Percentiles rank a stretch among this genome's conserved stretches.
Evolutionary conservation across 2,113 vertebrate species (phyloP).

Genomic region (Seriola dumerili): DNA sequence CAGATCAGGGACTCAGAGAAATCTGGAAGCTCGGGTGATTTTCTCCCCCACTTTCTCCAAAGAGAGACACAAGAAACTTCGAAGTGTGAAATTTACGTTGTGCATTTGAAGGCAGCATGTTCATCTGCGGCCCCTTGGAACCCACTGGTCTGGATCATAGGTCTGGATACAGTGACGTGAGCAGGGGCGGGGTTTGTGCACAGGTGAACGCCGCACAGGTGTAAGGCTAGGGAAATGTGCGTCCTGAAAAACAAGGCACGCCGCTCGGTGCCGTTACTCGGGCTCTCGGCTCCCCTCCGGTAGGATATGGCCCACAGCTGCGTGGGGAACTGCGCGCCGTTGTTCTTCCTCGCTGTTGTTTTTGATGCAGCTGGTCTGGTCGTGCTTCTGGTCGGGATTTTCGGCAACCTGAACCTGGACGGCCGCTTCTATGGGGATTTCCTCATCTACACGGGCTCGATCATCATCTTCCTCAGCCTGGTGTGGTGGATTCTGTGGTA

Average conservation of each 20-base stretch:
- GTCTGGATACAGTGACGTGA: conserved; percentile 40
- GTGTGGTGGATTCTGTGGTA: conserved; percentile 87
- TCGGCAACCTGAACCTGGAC: conserved; percentile 76
- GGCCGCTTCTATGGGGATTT: conserved; percentile 86
- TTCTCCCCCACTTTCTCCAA: neutral
- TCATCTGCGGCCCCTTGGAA: neutral
- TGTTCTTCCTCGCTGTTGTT: conserved; percentile 74
- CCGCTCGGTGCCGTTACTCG: conserved; percentile 2
- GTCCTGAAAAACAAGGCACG: conserved; percentile 25
- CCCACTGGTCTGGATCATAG: neutral
- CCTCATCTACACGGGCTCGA: conserved; percentile 84
- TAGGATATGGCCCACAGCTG: conserved; percentile 72
- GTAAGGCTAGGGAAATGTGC: conserved; percentile 51
- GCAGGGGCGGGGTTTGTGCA: conserved; percentile 57
- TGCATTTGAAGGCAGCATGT: conserved; percentile 25
- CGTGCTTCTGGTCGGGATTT: conserved; percentile 82
- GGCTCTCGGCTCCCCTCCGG: conserved; percentile 8
- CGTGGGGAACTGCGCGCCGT: conserved; percentile 73
- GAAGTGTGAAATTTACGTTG: neutral
- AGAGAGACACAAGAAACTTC: no score
- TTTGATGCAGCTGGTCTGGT: conserved; percentile 79
- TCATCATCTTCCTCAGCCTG: conserved; percentile 83
- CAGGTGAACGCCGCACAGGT: conserved; percentile 76
- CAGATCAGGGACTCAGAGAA: no score
- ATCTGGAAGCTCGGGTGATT: no score